Percentiles rank a stretch among this genome's conserved stretches.
These are phyloP conservation scores for Chaenogobius annularis DNA, from an alignment of 2,113 vertebrate genomes.

Conservation along the genomic window DNA sequence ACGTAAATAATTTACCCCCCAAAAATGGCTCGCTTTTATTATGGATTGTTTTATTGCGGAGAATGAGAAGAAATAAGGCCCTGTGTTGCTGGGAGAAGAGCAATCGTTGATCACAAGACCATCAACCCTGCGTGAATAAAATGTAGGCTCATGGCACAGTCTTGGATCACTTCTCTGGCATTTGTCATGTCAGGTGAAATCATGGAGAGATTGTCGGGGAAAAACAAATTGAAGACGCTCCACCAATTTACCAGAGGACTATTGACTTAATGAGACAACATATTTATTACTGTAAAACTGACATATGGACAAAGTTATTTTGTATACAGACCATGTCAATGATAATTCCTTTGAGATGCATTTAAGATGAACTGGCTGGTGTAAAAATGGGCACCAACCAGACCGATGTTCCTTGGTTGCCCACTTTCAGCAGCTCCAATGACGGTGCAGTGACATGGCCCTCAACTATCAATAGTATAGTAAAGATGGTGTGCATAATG, in stretches of 20 bases:
- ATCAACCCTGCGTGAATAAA: slow-evolving; percentile 13
- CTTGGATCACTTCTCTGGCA: slow-evolving; percentile 16
- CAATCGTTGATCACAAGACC: slow-evolving; percentile 41
- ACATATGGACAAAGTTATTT: not conserved
- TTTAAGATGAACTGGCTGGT: slow-evolving; percentile 16
- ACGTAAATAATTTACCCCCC: not conserved
- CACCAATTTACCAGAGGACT: not conserved
- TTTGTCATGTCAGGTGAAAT: slow-evolving; percentile 17
- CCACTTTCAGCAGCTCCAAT: slow-evolving; percentile 10
- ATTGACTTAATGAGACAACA: not conserved
- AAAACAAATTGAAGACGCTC: not conserved
- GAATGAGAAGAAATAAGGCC: slow-evolving; percentile 40
- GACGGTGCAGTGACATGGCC: slow-evolving; percentile 32
- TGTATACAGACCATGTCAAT: not conserved
- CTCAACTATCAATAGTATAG: slow-evolving; percentile 70
- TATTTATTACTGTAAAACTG: not conserved
- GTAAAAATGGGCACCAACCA: slow-evolving; percentile 54
- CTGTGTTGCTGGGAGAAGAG: slow-evolving; percentile 21
- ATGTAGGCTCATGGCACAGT: slow-evolving; percentile 7
- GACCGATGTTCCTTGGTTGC: slow-evolving; percentile 60
- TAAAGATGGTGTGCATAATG: slow-evolving; percentile 81
- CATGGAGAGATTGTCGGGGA: slow-evolving; percentile 4
- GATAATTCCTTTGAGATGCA: slow-evolving; percentile 37
- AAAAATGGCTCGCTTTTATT: slow-evolving; percentile 7
- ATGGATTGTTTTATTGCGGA: slow-evolving; percentile 8